Evolutionary conservation across 2,113 vertebrate species (phyloP).

Genomic region (Smithornis capensis): DNA sequence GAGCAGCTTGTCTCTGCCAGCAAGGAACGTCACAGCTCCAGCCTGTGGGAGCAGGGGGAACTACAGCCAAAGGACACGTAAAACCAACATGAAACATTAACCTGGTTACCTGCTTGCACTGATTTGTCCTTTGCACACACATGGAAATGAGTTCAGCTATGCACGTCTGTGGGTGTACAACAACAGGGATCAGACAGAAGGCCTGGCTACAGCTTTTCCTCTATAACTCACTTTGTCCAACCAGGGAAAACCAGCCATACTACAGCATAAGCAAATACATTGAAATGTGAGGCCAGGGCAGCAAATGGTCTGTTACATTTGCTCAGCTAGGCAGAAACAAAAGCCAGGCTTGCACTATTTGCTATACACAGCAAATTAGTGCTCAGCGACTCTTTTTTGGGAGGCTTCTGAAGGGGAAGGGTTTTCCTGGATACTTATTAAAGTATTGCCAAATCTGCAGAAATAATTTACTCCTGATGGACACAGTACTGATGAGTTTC

Average conservation of each 20-base stretch:
- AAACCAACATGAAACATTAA: rapidly evolving
- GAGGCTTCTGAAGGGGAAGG: background rate
- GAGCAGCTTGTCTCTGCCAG: background rate
- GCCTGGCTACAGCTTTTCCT: background rate
- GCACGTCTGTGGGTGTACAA: rapidly evolving
- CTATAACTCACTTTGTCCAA: background rate
- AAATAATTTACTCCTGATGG: background rate
- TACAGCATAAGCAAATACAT: background rate
- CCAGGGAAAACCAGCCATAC: background rate
- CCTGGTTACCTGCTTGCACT: rapidly evolving
- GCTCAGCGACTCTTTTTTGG: background rate
- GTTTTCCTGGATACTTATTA: constrained; percentile 2
- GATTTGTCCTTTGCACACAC: background rate
- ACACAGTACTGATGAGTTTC: background rate
- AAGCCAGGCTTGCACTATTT: background rate
- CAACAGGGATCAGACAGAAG: background rate
- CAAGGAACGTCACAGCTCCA: background rate
- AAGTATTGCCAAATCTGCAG: background rate
- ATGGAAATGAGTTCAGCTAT: rapidly evolving
- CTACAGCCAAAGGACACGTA: background rate
- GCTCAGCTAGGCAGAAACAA: constrained; percentile 23
- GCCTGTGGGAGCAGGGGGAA: constrained; percentile 18
- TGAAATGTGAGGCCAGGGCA: background rate
- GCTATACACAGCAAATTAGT: background rate
- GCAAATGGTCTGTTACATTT: background rate